Percentiles rank a stretch among this genome's conserved stretches.
These are phyloP conservation scores for Spermophilus dauricus DNA, from an alignment of 2,113 vertebrate species.

Conservation along the genomic window DNA sequence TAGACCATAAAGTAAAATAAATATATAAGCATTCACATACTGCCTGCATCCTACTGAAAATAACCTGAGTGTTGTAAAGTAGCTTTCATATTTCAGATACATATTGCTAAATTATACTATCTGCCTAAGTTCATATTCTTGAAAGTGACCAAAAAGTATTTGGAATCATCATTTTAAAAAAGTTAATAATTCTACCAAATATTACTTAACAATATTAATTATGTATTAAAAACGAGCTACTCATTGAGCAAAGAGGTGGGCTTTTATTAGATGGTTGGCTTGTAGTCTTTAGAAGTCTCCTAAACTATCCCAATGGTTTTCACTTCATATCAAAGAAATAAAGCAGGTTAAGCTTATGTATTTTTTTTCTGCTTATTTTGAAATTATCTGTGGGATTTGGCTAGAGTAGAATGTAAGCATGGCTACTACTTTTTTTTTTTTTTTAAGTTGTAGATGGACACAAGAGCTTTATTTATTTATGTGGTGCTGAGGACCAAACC, in stretches of 20 bases:
- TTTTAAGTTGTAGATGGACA: no score
- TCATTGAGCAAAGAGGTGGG: neutral
- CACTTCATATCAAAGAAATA: slow-evolving; percentile 43
- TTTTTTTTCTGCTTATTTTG: slow-evolving; percentile 59
- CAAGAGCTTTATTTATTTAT: no score
- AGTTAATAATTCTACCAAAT: slow-evolving; percentile 45
- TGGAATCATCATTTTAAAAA: slow-evolving; percentile 41
- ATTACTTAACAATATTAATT: slow-evolving; percentile 26
- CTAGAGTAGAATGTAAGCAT: slow-evolving; percentile 47
- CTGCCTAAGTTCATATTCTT: slow-evolving; percentile 17
- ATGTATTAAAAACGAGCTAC: slow-evolving; percentile 15
- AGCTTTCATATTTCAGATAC: neutral
- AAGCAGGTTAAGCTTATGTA: slow-evolving; percentile 25
- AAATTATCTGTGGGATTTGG: slow-evolving; percentile 39
- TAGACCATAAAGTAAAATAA: slow-evolving; percentile 35
- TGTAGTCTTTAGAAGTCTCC: slow-evolving; percentile 6
- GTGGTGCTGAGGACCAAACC: no score
- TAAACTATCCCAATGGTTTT: neutral
- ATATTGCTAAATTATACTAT: neutral
- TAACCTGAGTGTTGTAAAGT: neutral
- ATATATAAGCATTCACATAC: slow-evolving; percentile 42
- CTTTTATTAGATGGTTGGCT: neutral
- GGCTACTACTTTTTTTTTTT: neutral
- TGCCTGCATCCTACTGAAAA: neutral
- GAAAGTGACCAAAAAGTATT: slow-evolving; percentile 21